Evolutionary conservation across 35 echinoderm and acorn worm genomes (phyloP).

Genomic region (Apostichopus parvimensis): DNA sequence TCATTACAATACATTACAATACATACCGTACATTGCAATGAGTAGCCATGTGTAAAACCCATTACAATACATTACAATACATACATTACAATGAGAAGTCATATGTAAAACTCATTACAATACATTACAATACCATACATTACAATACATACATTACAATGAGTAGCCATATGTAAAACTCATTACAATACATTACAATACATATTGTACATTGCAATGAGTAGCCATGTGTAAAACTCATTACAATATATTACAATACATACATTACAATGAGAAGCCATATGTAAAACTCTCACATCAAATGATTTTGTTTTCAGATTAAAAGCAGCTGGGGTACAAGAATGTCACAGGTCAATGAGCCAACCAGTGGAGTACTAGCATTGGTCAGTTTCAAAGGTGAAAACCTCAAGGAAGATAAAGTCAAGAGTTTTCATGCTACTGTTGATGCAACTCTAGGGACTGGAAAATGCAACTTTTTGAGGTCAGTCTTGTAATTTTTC

Average conservation of each 20-base stretch:
- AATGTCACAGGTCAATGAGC: neutral
- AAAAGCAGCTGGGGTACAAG: constrained; percentile 10
- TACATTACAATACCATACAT: too few species aligned
- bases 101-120: neutral
- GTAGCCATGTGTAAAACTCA: neutral
- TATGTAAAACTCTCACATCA: neutral
- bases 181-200: too few species aligned
- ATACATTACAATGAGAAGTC: too few species aligned
- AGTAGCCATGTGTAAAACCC: neutral
- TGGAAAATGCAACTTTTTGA: constrained; percentile 3
- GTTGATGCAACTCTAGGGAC: neutral
- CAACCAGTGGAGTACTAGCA: constrained; percentile 14
- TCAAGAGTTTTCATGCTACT: neutral
- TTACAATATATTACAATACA: neutral
- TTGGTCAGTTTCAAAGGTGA: constrained; percentile 41
- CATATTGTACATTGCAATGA: too few species aligned
- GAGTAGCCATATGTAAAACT: neutral
- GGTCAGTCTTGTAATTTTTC: neutral
- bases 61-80: too few species aligned
- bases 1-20: neutral
- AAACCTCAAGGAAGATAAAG: neutral
- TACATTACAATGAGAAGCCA: neutral
- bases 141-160: neutral
- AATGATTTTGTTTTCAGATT: neutral
- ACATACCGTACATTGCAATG: neutral